These are phyloP conservation scores for Harpagoxenus sublaevis DNA, from an alignment of 2,888 invertebrate genomes.

Conservation along the genomic window DNA sequence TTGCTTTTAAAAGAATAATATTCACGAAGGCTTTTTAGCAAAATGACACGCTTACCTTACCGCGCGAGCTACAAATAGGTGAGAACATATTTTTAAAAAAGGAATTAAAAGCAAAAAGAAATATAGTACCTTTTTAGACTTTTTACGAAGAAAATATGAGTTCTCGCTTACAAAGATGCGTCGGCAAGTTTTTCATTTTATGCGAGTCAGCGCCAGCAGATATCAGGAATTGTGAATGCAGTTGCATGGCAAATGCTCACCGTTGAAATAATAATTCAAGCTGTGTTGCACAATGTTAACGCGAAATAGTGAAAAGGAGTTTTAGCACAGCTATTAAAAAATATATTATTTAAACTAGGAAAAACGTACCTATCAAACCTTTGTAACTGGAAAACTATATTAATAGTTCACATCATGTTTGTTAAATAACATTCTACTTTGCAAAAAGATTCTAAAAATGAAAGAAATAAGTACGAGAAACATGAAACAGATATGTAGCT, in stretches of 20 bases:
- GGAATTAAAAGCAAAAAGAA: slow-evolving; percentile 18
- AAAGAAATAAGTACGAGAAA: background rate
- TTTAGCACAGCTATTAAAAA: background rate
- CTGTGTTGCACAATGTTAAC: slow-evolving; percentile 5
- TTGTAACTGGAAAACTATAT: background rate
- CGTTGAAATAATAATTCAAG: slow-evolving; percentile 30
- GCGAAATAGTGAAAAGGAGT: background rate
- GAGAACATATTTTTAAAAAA: slow-evolving; percentile 21
- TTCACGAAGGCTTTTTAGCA: slow-evolving; percentile 7
- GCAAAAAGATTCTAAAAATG: background rate
- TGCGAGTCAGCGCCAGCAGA: slow-evolving; percentile 13
- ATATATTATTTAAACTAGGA: background rate
- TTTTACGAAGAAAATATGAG: slow-evolving; percentile 12
- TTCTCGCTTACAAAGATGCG: slow-evolving; percentile 27
- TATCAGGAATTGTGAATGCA: slow-evolving; percentile 28
- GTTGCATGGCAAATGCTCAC: background rate
- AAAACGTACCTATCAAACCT: background rate
- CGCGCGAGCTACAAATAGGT: background rate
- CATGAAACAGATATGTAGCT: background rate
- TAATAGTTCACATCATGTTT: background rate
- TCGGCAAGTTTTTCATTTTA: slow-evolving; percentile 36
- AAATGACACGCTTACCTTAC: slow-evolving; percentile 19
- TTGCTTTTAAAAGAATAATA: slow-evolving; percentile 68
- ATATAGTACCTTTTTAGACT: background rate
- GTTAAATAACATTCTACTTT: background rate